These are phyloP conservation scores for Sebastes vulpes DNA, from an alignment of 2,797 vertebrate genomes.

Conservation along the genomic window DNA sequence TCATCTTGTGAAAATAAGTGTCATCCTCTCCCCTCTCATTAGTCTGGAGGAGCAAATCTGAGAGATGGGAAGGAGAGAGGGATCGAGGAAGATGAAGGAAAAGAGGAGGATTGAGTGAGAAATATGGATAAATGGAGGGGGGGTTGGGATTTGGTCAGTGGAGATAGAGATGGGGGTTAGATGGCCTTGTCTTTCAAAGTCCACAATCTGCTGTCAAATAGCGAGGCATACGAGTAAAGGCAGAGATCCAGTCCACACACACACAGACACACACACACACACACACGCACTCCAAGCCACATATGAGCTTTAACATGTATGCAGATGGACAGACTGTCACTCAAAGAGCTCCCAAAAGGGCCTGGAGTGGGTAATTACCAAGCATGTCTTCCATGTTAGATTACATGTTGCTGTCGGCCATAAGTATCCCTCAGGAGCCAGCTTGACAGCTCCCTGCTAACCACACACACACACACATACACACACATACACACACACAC, in stretches of 20 bases:
- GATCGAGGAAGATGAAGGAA: slow-evolving; percentile 21
- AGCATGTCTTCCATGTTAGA: slow-evolving; percentile 83
- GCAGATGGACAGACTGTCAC: slow-evolving; percentile 82
- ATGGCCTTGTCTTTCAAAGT: slow-evolving; percentile 70
- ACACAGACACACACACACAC: background rate
- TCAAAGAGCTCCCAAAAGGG: slow-evolving; percentile 74
- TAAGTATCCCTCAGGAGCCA: slow-evolving; percentile 74
- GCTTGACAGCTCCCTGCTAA: slow-evolving; percentile 76
- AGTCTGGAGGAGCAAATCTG: slow-evolving; percentile 54
- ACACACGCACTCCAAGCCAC: slow-evolving; percentile 47
- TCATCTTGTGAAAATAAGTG: slow-evolving; percentile 73
- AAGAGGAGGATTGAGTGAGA: slow-evolving; percentile 26
- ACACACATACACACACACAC: background rate
- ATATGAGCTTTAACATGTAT: slow-evolving; percentile 74
- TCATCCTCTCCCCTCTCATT: slow-evolving; percentile 69
- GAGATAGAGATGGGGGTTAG: slow-evolving; percentile 48
- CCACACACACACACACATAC: slow-evolving; percentile 35
- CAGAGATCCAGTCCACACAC: slow-evolving; percentile 17
- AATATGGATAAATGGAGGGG: slow-evolving; percentile 20
- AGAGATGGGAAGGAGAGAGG: slow-evolving; percentile 18
- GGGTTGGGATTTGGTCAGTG: slow-evolving; percentile 47
- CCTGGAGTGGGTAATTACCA: slow-evolving; percentile 82
- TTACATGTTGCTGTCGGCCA: slow-evolving; percentile 84
- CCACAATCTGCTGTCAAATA: slow-evolving; percentile 61
- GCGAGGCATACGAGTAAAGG: slow-evolving; percentile 17